These are phyloP conservation scores for Nycticorax nycticorax DNA, from an alignment of 2,113 vertebrate genomes.

Conservation along the genomic window DNA sequence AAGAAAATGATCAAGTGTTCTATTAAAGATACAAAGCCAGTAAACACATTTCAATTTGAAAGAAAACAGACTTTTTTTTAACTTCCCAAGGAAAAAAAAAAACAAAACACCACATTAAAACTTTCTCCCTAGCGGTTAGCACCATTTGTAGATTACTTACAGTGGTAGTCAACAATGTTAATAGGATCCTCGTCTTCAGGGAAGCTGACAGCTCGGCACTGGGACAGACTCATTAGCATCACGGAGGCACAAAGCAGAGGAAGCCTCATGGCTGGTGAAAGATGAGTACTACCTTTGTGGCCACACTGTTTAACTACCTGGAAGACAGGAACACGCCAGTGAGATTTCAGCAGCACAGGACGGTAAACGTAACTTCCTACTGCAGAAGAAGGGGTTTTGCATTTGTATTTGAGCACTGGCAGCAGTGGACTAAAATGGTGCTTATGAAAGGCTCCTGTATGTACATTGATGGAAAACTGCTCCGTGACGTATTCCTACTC, in stretches of 20 bases:
- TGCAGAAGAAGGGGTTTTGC: neutral
- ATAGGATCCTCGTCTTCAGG: conserved; percentile 90
- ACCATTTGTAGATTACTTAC: conserved; percentile 77
- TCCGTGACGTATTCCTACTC: neutral
- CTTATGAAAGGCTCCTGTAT: neutral
- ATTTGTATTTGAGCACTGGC: neutral
- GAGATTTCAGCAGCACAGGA: neutral
- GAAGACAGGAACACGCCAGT: conserved; percentile 24
- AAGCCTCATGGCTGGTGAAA: conserved; percentile 85
- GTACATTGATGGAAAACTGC: neutral
- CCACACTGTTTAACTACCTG: conserved; percentile 81
- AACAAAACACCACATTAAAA: neutral
- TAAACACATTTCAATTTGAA: conserved; percentile 38
- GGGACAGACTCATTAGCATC: conserved; percentile 79
- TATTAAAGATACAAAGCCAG: conserved; percentile 52
- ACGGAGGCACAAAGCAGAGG: conserved; percentile 76
- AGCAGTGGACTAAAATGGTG: neutral
- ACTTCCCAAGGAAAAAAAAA: neutral
- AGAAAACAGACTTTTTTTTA: neutral
- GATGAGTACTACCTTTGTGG: conserved; percentile 71
- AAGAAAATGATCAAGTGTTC: conserved; percentile 64
- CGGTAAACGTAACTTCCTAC: neutral
- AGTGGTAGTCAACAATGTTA: conserved; percentile 89
- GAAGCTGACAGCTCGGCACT: conserved; percentile 87
- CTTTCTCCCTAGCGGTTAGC: neutral